Evolutionary conservation across 1,140 invertebrate genomes (phyloP), one percentile per base, ranked within the genome.

Genomic region (Hyphantria cunea): DNA sequence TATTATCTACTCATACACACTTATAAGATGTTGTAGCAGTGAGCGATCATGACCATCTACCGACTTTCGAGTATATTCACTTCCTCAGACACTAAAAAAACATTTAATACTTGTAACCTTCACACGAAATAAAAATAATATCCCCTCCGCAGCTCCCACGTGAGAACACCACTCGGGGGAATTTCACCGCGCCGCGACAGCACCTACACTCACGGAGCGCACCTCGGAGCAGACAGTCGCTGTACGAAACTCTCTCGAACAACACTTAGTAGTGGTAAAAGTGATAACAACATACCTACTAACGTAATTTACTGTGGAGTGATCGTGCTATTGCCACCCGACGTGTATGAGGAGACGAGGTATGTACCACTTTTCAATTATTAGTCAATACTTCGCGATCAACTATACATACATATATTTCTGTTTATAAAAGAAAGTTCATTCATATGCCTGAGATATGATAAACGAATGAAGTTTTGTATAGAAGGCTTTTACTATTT

Each of bases 281-380:
- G 54, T 56, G 54, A 48, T 48, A 48, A 10, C 2, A n/a, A 39
- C 37, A n/a, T 9, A 39, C 17, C 5, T 34, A 48, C n/a, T 3
- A n/a, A 39, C 37, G 37, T 9, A 34, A 39, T 39, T 39, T 7
- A 39, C 37, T n/a, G n/a, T n/a, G 17, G 37, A 39, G 37, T 39
- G 54, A 11, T 48, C 25, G 15, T 11, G n/a, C n/a, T n/a, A 39
- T 39, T 7, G 7, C 8, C 8, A 10, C 37, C 6, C 6, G 33
- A 33, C n/a, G 10, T 44, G 12, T 13, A 34, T 25, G 6, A 56
- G 54, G 44, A 56, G 33, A 17, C 44, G 47, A 56, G 54, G 54
- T 56, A 48, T 48, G 54, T 48, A 9, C n/a, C 7, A 56, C 54
- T 56, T 56, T 56, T 42, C 44, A 48, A 37, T 55, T 55, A 13